These are phyloP conservation scores for Dryomyza anilis DNA, from an alignment of 2,888 invertebrate genomes.

Conservation along the genomic window DNA sequence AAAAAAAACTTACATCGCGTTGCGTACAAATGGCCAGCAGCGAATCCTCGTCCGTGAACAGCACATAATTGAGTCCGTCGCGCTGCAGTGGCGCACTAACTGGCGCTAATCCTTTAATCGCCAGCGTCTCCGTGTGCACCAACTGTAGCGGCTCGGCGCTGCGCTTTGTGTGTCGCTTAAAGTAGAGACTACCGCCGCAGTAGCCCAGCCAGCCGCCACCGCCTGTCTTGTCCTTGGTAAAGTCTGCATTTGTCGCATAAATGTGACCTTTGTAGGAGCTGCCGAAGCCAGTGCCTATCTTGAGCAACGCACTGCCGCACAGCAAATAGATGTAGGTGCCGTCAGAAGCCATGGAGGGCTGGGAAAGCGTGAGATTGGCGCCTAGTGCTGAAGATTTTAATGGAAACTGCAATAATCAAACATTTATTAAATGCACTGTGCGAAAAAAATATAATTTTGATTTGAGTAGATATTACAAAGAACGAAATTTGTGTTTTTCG, in stretches of 20 bases:
- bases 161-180: conserved; percentile 67
- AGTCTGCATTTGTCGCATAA: conserved; percentile 82
- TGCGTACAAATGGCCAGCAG: conserved; percentile 79
- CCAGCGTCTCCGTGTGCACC: conserved; percentile 62
- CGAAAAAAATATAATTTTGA: no score
- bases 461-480: no score
- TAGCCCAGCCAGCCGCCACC: conserved; percentile 89
- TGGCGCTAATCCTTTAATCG: conserved; percentile 61
- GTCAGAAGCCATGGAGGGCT: conserved; percentile 79
- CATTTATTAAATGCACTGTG: no score
- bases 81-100: conserved; percentile 54
- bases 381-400: conserved; percentile 61
- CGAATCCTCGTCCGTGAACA: conserved; percentile 79
- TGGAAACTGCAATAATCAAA: conserved; percentile 53
- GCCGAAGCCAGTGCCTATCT: conserved; percentile 94
- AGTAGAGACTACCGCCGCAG: conserved; percentile 82
- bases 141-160: conserved; percentile 61
- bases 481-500: no score
- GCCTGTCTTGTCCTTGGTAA: conserved; percentile 78
- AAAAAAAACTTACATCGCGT: conserved; percentile 75
- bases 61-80: conserved; percentile 58
- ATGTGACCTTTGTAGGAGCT: conserved; percentile 92
- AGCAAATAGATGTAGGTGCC: conserved; percentile 89
- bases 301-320: conserved; percentile 82
- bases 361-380: conserved; percentile 59